A percentile compares a stretch with the other conserved stretches of the same genome.
These are phyloP conservation scores for Sapajus apella DNA, from an alignment of 2,113 vertebrate genomes.

Conservation along the genomic window DNA sequence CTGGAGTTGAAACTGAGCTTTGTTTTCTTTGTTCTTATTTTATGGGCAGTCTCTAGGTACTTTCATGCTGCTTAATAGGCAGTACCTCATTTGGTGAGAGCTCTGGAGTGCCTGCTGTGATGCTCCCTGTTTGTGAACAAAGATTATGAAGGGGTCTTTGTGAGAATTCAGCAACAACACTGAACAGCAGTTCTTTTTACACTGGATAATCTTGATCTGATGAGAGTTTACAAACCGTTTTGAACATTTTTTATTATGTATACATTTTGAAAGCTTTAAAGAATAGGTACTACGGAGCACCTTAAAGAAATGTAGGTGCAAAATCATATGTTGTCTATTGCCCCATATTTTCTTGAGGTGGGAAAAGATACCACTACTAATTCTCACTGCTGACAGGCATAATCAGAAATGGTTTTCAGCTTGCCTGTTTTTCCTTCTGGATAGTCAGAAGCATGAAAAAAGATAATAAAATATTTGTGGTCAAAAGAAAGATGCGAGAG, in stretches of 20 bases:
- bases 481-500: conserved; percentile 9
- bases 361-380: conserved; percentile 31
- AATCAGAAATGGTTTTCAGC: neutral
- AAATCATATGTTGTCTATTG: conserved; percentile 39
- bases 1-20: neutral
- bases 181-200: neutral
- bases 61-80: neutral
- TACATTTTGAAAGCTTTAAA: conserved; percentile 62
- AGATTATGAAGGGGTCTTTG: neutral
- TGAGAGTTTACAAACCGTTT: conserved; percentile 61
- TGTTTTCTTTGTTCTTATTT: neutral
- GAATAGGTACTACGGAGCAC: conserved; percentile 1
- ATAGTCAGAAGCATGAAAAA: conserved; percentile 18
- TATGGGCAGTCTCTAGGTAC: neutral
- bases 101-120: neutral
- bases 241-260: conserved; percentile 44
- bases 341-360: conserved; percentile 48
- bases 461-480: conserved; percentile 8
- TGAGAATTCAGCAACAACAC: neutral
- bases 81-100: neutral
- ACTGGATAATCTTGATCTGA: conserved; percentile 62
- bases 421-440: conserved; percentile 5
- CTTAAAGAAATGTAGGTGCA: conserved; percentile 49
- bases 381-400: conserved; percentile 19
- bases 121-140: neutral